These are phyloP conservation scores for Heteromormyrus szaboi DNA, from an alignment of 2,797 vertebrate genomes.

Conservation along the genomic window DNA sequence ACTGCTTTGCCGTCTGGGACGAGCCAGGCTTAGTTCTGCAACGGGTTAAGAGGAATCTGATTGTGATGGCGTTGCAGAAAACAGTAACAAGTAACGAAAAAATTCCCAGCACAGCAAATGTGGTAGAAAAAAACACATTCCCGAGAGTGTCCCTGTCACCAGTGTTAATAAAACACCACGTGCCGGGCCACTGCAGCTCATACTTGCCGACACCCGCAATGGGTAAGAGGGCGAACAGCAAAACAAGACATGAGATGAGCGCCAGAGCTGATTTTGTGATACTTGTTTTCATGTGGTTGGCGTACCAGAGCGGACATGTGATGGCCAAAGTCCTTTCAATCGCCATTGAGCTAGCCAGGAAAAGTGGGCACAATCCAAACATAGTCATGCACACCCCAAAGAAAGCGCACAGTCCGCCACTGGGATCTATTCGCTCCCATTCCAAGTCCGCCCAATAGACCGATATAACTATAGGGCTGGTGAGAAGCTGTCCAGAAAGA, in stretches of 20 bases:
- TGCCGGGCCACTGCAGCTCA: slow-evolving; percentile 85
- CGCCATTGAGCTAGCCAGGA: slow-evolving; percentile 89
- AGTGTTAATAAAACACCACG: slow-evolving; percentile 91
- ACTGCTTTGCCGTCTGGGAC: slow-evolving; percentile 70
- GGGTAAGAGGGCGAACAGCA: slow-evolving; percentile 80
- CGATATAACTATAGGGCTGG: slow-evolving; percentile 84
- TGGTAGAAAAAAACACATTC: slow-evolving; percentile 67
- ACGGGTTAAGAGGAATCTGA: slow-evolving; percentile 74
- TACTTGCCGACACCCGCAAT: slow-evolving; percentile 77
- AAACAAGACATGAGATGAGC: slow-evolving; percentile 67
- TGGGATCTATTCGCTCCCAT: slow-evolving; percentile 75
- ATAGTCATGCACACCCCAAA: slow-evolving; percentile 91
- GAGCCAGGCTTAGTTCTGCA: slow-evolving; percentile 67
- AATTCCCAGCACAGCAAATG: slow-evolving; percentile 80
- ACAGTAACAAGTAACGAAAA: slow-evolving; percentile 75
- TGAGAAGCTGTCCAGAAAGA: slow-evolving; percentile 84
- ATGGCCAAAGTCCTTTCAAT: slow-evolving; percentile 83
- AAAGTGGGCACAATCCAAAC: slow-evolving; percentile 86
- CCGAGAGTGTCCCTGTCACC: slow-evolving; percentile 53
- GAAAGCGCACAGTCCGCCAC: slow-evolving; percentile 75
- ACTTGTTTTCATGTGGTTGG: slow-evolving; percentile 79
- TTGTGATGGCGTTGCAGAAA: slow-evolving; percentile 84
- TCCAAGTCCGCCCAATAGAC: slow-evolving; percentile 71
- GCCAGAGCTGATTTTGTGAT: slow-evolving; percentile 69
- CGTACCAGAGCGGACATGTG: slow-evolving; percentile 87